Evolutionary conservation across 1,140 invertebrate genomes (phyloP), one percentile per base, ranked within the genome.

Genomic region (Melipona quadrifasciata): DNA sequence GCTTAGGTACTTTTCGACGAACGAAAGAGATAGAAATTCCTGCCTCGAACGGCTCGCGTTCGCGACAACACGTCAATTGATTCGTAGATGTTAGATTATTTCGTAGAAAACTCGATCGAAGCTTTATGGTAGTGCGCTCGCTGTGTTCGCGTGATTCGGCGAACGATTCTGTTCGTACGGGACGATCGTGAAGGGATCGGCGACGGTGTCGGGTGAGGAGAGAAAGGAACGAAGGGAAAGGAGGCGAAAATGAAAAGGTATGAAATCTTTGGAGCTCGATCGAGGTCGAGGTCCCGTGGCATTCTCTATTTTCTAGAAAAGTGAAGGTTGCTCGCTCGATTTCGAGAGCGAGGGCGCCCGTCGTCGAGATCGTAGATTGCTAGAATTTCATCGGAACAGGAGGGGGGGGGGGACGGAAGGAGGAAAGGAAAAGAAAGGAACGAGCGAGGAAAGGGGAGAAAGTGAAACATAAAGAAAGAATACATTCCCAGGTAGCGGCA

Each of bases 401-500:
- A 64, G 74, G 70, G 64, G 86, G 74, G 80, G 47, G 53, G 3
- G 47, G 5, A 27, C 1, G 8, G 53, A 87, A 82, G n/a, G 10
- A 39, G 14, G 10, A 4, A 21, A 19, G 1, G 27, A 21, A n/a
- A 14, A 14, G 16, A 47, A 67, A 21, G n/a, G 31, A 34, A 24
- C 17, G n/a, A 77, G 10, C 14, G 57, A 31, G 24, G n/a, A 24
- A 19, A 55, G 24, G 10, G 47, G 39, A n/a, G 24, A 24, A 21
- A 34, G 34, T 19, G 2, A 2, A n/a, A 65, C 53, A 31, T 19
- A 65, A 31, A 11, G 31, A 64, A 31, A 64, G 21, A 61, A 89
- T 88, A 90, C 88, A 89, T 91, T 90, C 88, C 82, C 88, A 92
- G 90, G 87, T 92, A 91, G 91, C 91, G 91, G 91, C 87, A 89